Evolutionary conservation across 2,113 vertebrate genomes (phyloP).

Genomic region (Corapipo altera): DNA sequence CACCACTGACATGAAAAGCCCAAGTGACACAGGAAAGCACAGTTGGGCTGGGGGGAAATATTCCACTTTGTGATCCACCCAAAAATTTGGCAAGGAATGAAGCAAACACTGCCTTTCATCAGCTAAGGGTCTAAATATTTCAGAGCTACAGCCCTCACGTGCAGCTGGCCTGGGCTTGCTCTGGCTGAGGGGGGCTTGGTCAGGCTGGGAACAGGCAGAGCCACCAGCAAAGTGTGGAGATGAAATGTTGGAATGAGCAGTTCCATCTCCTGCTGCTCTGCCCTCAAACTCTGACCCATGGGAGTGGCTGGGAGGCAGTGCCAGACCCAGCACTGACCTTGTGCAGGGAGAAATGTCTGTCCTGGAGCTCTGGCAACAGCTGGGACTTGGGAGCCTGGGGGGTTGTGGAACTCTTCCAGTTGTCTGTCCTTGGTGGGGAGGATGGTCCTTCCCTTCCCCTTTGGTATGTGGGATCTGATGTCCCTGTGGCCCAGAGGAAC

Average conservation of each 20-base stretch:
- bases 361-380: not conserved
- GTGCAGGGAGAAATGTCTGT: not conserved
- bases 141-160: not conserved
- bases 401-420: fast-evolving
- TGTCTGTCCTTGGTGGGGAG: not conserved
- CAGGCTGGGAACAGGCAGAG: not conserved
- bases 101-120: not conserved
- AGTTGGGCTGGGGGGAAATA: not conserved
- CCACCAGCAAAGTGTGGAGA: not conserved
- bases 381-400: not conserved
- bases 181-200: not conserved
- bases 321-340: not conserved
- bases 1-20: not conserved
- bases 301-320: not conserved
- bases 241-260: not conserved
- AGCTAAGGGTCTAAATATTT: not conserved
- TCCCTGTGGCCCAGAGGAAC: fast-evolving
- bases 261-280: not conserved
- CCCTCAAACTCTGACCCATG: not conserved
- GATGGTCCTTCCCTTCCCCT: not conserved
- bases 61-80: not conserved
- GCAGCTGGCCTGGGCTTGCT: not conserved
- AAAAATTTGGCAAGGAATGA: not conserved
- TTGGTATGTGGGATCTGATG: not conserved
- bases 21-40: not conserved